Evolutionary conservation across 2,797 vertebrate species (phyloP).

Genomic region (Gouania willdenowi): DNA sequence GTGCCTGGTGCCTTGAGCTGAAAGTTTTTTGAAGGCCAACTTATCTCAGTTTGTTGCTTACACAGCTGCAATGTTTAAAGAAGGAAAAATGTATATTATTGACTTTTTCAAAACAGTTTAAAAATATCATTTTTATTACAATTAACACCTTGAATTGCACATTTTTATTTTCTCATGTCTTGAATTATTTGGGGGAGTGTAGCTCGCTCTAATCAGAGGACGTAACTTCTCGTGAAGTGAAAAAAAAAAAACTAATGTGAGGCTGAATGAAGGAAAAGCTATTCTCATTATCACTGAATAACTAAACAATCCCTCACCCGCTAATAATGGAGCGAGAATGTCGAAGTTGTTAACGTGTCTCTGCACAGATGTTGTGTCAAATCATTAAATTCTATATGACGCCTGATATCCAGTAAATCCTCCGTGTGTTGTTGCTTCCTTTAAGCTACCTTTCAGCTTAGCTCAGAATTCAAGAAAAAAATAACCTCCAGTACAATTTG

Average conservation of each 20-base stretch:
- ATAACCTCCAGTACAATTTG: constrained; percentile 14
- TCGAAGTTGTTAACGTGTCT: constrained; percentile 58
- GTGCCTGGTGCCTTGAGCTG: too few species aligned
- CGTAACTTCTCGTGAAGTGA: too few species aligned
- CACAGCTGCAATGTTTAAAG: too few species aligned
- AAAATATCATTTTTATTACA: too few species aligned
- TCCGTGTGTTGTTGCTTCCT: constrained; percentile 20
- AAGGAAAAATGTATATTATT: too few species aligned
- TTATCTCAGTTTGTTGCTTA: too few species aligned
- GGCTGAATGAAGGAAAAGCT: constrained; percentile 7
- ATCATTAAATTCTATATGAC: constrained; percentile 28
- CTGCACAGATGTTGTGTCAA: constrained; percentile 47
- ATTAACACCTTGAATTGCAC: too few species aligned
- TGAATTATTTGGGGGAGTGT: too few species aligned
- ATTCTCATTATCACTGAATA: constrained; percentile 69
- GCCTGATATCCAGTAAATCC: constrained; percentile 18
- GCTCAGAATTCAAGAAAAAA: constrained; percentile 11
- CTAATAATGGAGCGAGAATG: constrained; percentile 64
- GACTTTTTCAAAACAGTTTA: too few species aligned
- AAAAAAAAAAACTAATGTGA: neutral
- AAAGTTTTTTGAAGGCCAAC: too few species aligned
- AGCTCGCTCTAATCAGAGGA: too few species aligned
- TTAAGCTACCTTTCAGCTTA: constrained; percentile 18
- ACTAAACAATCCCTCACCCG: constrained; percentile 39
- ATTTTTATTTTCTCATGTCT: too few species aligned